phyloP scores from a whole-genome alignment of 2,888 invertebrate genomes.

The Busseola fusca region DNA sequence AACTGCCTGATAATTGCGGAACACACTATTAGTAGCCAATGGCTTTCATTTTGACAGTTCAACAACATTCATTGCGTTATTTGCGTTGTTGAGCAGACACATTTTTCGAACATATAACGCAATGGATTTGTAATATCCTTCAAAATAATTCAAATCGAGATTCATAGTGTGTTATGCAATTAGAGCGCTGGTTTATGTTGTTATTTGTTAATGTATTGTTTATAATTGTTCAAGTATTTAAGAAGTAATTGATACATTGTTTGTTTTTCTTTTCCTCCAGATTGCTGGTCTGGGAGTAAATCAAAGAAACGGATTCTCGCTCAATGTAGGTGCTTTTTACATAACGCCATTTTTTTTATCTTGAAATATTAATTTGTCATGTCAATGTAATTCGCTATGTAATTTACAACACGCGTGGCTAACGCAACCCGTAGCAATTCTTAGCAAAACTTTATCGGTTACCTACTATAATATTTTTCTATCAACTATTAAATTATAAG shows the following conservation, averaged over 20 bases:
- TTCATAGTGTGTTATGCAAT: background rate
- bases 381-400: conserved; percentile 44
- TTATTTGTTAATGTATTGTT: background rate
- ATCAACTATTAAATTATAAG: conserved; percentile 76
- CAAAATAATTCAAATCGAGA: background rate
- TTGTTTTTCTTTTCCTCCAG: conserved; percentile 57
- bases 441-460: conserved; percentile 73
- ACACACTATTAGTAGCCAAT: background rate
- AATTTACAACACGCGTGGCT: conserved; percentile 65
- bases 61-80: background rate
- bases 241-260: conserved; percentile 38
- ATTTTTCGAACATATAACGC: background rate
- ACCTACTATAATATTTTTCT: conserved; percentile 73
- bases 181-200: background rate
- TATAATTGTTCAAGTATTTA: background rate
- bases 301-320: conserved; percentile 56
- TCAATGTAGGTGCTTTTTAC: conserved; percentile 51
- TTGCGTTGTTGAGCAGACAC: background rate
- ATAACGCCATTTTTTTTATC: conserved; percentile 15
- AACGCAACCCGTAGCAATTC: conserved; percentile 72
- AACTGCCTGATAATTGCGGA: background rate
- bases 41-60: background rate
- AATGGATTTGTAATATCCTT: background rate
- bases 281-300: conserved; percentile 59
- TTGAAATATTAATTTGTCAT: conserved; percentile 38